Evolutionary conservation across 2,113 vertebrate species (phyloP), one percentile per base, ranked within the genome.

Genomic region (Maccullochella peelii): DNA sequence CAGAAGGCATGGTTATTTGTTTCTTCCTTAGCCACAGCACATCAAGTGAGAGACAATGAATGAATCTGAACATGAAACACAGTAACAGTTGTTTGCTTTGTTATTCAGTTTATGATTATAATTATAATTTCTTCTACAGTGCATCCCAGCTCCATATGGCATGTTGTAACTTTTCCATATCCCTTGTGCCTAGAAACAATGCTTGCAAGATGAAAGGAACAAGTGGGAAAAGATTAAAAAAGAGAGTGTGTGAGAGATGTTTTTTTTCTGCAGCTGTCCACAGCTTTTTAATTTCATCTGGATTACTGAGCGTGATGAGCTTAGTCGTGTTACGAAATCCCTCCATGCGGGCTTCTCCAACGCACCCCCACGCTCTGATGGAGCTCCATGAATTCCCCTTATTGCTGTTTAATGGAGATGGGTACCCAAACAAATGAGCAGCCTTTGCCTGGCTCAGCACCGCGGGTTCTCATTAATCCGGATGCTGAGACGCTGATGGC

Each of bases 381-480:
- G 83, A 88, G 82, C 86, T 84, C 77, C 63, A 68, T 77, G 86
- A 90, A 90, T 91, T 90, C 88, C 89, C 86, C 83, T 90, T 91
- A 92, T 92, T 92, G 87, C 84, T 80, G 80, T 92, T 92, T 93
- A 93, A 93, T 93, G 92, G 91, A 91, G 92, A 92, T 68, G 88
- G 86, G 90, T 80, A 81, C 63, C 83, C 79, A 91, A 92, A 93
- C 92, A 92, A 93, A 93, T 89, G 89, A 92, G 86, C 83, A 81
- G 83, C 91, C 84, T 79, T 52, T 55, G 72, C 84, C 82, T 86
- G 89, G 87, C 86, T 92, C 90, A 88, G 90, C 86, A 80, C 82
- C 61, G 30, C 42, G 38, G 86, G 76, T 73, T 78, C 89, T 92
- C 93, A 93, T 94, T 91, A 94, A 92, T 91, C 85, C 40, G 66